Evolutionary conservation across 1,140 invertebrate species (phyloP), one percentile per base, ranked within the genome.

Genomic region (Halyomorpha halys): DNA sequence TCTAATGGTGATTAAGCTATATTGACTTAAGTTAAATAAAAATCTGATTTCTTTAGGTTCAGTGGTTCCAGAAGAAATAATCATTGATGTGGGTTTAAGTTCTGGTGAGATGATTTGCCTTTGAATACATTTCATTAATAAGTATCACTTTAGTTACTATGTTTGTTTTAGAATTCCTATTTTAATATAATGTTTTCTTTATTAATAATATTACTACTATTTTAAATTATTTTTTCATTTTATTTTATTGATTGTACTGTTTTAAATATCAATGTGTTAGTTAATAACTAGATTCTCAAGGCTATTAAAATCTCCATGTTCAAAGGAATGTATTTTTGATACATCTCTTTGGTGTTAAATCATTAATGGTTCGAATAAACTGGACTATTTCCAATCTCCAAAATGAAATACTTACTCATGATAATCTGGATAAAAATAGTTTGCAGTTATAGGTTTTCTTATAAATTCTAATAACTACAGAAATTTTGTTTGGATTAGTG

Each of bases 61-160:
- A 23, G 18, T 4, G 23, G 15, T 56, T 27, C 53, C 53, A 25
- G 53, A 56, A 56, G 53, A 56, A 25, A 16, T 56, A 6, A 56
- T 56, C 53, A 56, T 56, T 56, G 53, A 56, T 23, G 53, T 56
- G 18, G 53, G 53, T 56, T 56, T 56, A 56, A 25, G 19, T 56
- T 56, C 53, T 56, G 53, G 53, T 56, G 53, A 56, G 53, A 56
- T 25, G 1, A 25, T 56, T 56, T 25, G 23, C 23, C 27, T 27
- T 21, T 56, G 18, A 16, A 23, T 56, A 11, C 18, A 11, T 56
- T 56, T 56, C 19, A n/a, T 49, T 49, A 19, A 49, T 49, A 19
- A 19, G 5, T 49, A 49, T 49, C n/a, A n/a, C 6, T 11, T 19
- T 6, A 49, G n/a, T 19, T 49, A 3, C 4, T 16, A 49, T 49